phyloP scores from a whole-genome alignment of 2,888 invertebrate species.

The Melikaiella ostensackeni region DNA sequence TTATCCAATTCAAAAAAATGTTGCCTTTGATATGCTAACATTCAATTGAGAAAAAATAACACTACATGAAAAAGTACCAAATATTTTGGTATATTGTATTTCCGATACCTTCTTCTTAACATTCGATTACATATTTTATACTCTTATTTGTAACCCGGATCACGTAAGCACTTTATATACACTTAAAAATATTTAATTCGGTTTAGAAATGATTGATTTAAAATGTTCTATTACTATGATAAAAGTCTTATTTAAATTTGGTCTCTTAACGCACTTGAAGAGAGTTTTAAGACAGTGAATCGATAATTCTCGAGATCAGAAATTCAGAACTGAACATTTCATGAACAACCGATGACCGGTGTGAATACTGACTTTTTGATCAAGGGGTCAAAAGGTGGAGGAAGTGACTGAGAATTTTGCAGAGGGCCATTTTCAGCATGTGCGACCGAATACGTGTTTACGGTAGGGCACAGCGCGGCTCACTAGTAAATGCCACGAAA shows the following conservation, averaged over 20 bases:
- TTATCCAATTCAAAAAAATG: not conserved
- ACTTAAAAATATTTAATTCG: not conserved
- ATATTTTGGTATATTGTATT: not conserved
- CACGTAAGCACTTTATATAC: not conserved
- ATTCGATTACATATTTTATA: not conserved
- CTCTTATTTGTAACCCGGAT: not conserved
- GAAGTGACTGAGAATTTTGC: constrained; percentile 5
- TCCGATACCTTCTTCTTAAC: not conserved
- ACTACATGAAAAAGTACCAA: not conserved
- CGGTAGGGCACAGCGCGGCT: constrained; percentile 41
- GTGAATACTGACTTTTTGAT: constrained; percentile 36
- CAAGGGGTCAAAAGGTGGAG: not conserved
- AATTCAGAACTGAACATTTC: not conserved
- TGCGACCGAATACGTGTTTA: constrained; percentile 40
- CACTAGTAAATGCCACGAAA: constrained; percentile 22
- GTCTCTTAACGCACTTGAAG: not conserved
- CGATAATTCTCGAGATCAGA: not conserved
- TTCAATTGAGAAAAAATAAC: not conserved
- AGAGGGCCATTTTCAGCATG: constrained; percentile 9
- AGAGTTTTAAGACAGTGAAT: not conserved
- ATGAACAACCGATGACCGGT: not conserved
- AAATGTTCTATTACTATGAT: not conserved
- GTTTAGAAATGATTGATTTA: not conserved
- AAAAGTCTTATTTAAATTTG: not conserved
- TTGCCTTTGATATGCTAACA: not conserved